Conservation (phyloP, 2,888 invertebrate species). For the Ariolimax columbianus region DNA sequence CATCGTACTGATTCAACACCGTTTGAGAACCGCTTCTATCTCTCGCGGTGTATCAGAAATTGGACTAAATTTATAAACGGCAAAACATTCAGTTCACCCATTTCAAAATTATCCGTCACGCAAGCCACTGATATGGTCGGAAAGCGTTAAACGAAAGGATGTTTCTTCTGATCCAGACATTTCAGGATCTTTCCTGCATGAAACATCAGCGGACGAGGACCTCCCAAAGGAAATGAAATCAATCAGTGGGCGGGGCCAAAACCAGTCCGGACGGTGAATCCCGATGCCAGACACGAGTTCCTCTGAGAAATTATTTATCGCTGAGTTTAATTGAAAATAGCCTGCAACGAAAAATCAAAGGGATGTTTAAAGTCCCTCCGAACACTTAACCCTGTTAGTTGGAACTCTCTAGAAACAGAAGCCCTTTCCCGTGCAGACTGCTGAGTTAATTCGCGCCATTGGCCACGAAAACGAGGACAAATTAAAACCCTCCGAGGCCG, state of each 20-base stretch:
- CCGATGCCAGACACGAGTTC: conserved; percentile 43
- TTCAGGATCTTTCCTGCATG: neutral
- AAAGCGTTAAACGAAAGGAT: neutral
- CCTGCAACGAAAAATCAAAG: conserved; percentile 50
- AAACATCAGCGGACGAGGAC: conserved; percentile 5
- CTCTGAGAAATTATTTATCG: conserved; percentile 50
- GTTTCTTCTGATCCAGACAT: conserved; percentile 25
- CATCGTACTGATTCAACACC: neutral
- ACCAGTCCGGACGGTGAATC: conserved; percentile 29
- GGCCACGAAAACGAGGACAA: conserved; percentile 49
- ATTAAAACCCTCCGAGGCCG: conserved; percentile 43
- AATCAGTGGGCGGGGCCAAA: conserved; percentile 46
- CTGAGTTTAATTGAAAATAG: conserved; percentile 49
- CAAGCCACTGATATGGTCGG: neutral
- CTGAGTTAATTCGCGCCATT: conserved; percentile 51
- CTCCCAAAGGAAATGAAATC: conserved; percentile 46
- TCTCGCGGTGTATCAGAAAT: neutral
- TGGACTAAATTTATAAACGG: neutral
- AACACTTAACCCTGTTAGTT: conserved; percentile 48
- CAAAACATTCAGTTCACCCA: neutral
- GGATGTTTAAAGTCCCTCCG: conserved; percentile 44
- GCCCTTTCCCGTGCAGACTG: conserved; percentile 38
- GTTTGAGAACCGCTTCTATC: neutral
- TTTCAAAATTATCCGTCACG: neutral
- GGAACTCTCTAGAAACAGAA: conserved; percentile 45